Base-by-base conservation (phyloP, 1,140 invertebrate genomes). In the Drosophila pandora region DNA sequence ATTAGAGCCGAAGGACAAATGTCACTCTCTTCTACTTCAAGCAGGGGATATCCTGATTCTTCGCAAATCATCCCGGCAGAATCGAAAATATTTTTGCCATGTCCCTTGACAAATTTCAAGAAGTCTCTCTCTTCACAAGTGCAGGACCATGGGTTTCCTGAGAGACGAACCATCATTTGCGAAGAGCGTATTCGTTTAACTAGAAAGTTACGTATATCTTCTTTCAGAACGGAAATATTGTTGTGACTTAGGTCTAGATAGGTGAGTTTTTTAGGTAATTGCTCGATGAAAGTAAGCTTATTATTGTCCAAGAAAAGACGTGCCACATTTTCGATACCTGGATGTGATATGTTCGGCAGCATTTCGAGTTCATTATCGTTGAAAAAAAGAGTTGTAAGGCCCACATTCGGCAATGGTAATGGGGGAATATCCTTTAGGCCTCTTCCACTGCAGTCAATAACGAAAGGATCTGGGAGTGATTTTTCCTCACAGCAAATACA, bases 241-340 rank as follows among this genome's bases (percentile, higher is more conserved):
- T 68, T 69, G 7, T 55, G 37, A 7, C 65, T 47, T 3, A 69
- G 23, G 30, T 68, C 65, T 2, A 55, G 7, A 17, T 69, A 69
- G 12, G 10, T 23, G 0, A 69, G 43, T 0, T 30, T 30, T 1
- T 3, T 7, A n/a, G 34, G 25, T 23, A 8, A 64, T 30, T 6
- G 3, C 3, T 5, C 32, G 17, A 67, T 34, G 28, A 7, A 2
- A 2, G 59, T 21, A 5, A 67, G 47, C 2, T 22, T 23, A 7
- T 67, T 67, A 34, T 50, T 9, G 34, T 34, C 58, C 47, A 67
- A 23, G 17, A 17, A 25, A 21, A 67, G 45, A 5, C 28, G 28
- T 21, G 9, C 1, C 2, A 67, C n/a, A 6, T n/a, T 17, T 17
- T 34, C 12, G 12, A 25, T 52, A 13, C 59, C 47, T 7, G 34